Conservation (phyloP, 2,888 invertebrate genomes). For the Bellardia pandia region DNA sequence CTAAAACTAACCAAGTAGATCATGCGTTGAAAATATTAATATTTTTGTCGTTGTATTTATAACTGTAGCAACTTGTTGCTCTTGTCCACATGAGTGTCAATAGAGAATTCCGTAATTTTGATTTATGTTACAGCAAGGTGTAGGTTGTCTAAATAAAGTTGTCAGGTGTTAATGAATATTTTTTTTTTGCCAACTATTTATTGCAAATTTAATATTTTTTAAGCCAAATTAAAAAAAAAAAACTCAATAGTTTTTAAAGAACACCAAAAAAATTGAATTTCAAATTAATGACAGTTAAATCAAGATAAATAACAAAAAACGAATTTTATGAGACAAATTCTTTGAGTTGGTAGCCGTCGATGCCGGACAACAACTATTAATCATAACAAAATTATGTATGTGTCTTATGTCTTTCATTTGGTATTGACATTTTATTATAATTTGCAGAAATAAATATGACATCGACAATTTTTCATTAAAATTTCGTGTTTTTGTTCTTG, state of each 20-base stretch:
- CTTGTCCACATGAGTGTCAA: conserved; percentile 62
- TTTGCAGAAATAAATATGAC: conserved; percentile 27
- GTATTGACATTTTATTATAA: conserved; percentile 45
- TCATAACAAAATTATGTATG: conserved; percentile 60
- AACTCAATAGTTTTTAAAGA: background rate
- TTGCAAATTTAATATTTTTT: conserved; percentile 2
- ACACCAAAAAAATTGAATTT: conserved; percentile 35
- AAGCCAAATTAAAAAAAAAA: conserved; percentile 29
- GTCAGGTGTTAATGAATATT: conserved; percentile 73
- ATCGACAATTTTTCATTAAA: conserved; percentile 22
- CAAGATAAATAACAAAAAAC: conserved; percentile 59
- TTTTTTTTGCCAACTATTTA: background rate
- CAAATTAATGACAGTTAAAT: conserved; percentile 65
- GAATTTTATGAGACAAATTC: conserved; percentile 58
- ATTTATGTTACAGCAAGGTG: conserved; percentile 70
- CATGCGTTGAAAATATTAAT: conserved; percentile 67
- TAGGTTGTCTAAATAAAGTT: conserved; percentile 73
- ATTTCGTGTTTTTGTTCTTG: background rate
- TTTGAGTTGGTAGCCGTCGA: conserved; percentile 28
- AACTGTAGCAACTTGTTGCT: conserved; percentile 50
- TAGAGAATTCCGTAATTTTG: conserved; percentile 69
- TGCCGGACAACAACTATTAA: conserved; percentile 49
- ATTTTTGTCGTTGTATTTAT: conserved; percentile 4
- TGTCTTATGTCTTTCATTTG: conserved; percentile 22
- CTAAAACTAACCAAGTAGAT: conserved; percentile 3